These are phyloP conservation scores for Sebastes dallii DNA, from an alignment of 2,797 vertebrate species.

Conservation along the genomic window DNA sequence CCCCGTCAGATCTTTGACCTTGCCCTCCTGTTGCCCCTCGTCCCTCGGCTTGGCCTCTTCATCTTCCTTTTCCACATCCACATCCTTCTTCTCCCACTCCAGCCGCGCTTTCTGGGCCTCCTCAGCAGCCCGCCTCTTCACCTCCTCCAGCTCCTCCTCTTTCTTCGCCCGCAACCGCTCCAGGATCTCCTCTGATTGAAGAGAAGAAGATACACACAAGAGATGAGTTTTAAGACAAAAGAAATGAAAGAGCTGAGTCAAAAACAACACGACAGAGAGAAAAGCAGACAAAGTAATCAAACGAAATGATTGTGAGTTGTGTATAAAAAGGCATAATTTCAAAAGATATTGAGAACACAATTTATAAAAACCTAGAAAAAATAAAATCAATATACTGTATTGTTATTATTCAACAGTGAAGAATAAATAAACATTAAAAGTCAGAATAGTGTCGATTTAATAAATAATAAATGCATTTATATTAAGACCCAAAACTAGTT, in stretches of 20 bases:
- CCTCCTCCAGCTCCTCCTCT: conserved; percentile 88
- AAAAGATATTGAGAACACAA: neutral
- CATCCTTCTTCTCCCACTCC: conserved; percentile 81
- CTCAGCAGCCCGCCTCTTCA: conserved; percentile 84
- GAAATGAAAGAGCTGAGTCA: neutral
- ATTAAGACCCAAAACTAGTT: neutral
- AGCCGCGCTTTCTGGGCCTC: conserved; percentile 82
- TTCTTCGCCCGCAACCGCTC: conserved; percentile 88
- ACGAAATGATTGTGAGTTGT: neutral
- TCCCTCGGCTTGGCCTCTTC: conserved; percentile 67
- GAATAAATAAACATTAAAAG: neutral
- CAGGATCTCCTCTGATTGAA: conserved; percentile 91
- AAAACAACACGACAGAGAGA: neutral
- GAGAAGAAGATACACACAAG: neutral
- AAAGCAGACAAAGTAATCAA: neutral
- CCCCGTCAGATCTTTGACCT: conserved; percentile 60
- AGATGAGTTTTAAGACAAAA: neutral
- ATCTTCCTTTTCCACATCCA: conserved; percentile 51
- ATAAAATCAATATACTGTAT: neutral
- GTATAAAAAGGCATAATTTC: neutral
- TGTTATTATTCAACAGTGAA: neutral
- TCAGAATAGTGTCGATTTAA: neutral
- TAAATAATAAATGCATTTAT: neutral
- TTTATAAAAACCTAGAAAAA: neutral
- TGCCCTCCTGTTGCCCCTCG: conserved; percentile 44